A percentile compares a stretch with the other conserved stretches of the same genome.
Evolutionary conservation across 2,888 invertebrate genomes (phyloP).

Genomic region (Cheilosia vernalis): DNA sequence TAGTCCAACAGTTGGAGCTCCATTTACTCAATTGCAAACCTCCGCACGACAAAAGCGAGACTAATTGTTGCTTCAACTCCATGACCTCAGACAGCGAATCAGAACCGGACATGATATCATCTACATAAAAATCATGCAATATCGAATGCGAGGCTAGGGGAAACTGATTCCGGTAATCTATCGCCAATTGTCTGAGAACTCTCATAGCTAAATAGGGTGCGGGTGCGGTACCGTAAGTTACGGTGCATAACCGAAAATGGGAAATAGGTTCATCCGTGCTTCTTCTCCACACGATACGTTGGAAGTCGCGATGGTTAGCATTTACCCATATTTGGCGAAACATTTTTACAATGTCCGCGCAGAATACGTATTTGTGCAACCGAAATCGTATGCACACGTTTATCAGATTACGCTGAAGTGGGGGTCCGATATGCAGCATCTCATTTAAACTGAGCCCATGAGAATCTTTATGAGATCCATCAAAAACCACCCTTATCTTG

Average conservation of each 20-base stretch:
- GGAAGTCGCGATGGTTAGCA: not conserved
- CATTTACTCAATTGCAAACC: not conserved
- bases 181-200: no score
- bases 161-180: no score
- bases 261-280: not conserved
- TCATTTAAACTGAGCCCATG: not conserved
- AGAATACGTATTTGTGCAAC: slow-evolving; percentile 28
- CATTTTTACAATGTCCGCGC: slow-evolving; percentile 52
- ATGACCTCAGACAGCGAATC: no score
- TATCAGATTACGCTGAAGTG: slow-evolving; percentile 39
- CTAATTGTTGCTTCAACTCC: no score
- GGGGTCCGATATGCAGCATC: slow-evolving; percentile 19
- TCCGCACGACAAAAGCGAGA: not conserved
- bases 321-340: slow-evolving; percentile 68
- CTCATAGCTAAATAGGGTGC: no score
- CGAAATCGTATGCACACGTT: slow-evolving; percentile 65
- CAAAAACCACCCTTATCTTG: no score
- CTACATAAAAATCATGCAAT: no score
- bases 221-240: no score
- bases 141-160: no score
- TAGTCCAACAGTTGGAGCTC: no score
- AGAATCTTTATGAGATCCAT: no score
- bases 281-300: slow-evolving; percentile 2
- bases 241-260: not conserved
- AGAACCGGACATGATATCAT: no score